Conservation (phyloP, 1,140 invertebrate species). For the Zaprionus taronus region DNA sequence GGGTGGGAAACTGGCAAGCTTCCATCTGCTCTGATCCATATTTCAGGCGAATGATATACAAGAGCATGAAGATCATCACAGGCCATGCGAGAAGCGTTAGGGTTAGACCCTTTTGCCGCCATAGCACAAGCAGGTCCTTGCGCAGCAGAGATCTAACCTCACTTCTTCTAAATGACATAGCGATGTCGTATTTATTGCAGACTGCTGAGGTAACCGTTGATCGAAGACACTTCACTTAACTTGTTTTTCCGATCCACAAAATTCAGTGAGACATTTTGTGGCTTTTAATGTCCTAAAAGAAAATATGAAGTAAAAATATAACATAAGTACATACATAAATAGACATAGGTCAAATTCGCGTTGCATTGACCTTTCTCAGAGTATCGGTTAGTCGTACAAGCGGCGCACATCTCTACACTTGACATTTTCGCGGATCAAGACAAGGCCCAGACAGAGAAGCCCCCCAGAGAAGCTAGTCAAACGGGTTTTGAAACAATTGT, state of each 20-base stretch:
- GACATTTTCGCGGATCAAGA: not conserved
- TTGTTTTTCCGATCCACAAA: not conserved
- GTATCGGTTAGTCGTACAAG: not conserved
- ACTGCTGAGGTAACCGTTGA: not conserved
- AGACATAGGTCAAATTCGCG: too few relatives aligned
- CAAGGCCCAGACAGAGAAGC: not conserved
- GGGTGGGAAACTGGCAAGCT: slow-evolving; percentile 86
- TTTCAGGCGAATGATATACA: slow-evolving; percentile 78
- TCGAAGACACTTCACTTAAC: not conserved
- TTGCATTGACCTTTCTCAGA: not conserved
- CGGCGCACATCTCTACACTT: not conserved
- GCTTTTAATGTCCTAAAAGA: not conserved
- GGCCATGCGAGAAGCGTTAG: slow-evolving; percentile 71
- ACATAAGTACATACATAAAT: not conserved
- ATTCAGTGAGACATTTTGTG: not conserved
- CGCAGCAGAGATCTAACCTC: slow-evolving; percentile 77
- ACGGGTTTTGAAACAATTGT: not conserved
- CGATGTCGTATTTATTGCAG: slow-evolving; percentile 8
- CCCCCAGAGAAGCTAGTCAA: not conserved
- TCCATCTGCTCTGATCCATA: slow-evolving; percentile 67
- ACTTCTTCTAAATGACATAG: slow-evolving; percentile 58
- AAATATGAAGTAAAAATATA: not conserved
- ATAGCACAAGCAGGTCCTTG: slow-evolving; percentile 78
- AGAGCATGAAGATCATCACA: slow-evolving; percentile 70
- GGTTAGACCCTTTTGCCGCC: slow-evolving; percentile 77